Evolutionary conservation across 2,797 vertebrate genomes (phyloP).

Genomic region (Clangula hyemalis): DNA sequence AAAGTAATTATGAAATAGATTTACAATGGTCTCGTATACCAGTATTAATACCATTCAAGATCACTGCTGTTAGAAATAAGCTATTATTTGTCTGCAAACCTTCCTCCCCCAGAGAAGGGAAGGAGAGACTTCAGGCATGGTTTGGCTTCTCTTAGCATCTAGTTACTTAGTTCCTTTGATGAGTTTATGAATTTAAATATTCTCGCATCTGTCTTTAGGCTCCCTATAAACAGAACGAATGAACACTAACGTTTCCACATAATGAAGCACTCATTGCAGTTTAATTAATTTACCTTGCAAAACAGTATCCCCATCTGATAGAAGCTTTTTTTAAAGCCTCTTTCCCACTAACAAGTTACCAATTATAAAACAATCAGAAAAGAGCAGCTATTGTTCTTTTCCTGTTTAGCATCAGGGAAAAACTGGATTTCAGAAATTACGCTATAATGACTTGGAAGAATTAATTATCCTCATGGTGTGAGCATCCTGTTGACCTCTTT

Average conservation of each 20-base stretch:
- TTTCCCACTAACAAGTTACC: neutral
- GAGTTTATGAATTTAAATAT: conserved; percentile 38
- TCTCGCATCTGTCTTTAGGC: conserved; percentile 23
- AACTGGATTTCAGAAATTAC: neutral
- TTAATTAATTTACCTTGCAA: conserved; percentile 23
- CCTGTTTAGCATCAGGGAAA: neutral
- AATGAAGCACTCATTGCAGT: neutral
- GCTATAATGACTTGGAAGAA: neutral
- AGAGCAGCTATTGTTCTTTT: neutral
- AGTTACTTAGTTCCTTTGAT: conserved; percentile 38
- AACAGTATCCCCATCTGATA: neutral
- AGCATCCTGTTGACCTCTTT: neutral
- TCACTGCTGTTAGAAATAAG: neutral
- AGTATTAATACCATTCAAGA: neutral
- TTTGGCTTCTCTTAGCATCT: neutral
- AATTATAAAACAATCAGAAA: neutral
- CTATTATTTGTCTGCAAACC: neutral
- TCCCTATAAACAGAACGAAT: neutral
- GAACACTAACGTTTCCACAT: neutral
- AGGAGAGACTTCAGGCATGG: neutral
- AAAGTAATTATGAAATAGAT: neutral
- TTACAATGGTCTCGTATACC: neutral
- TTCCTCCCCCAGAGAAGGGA: neutral
- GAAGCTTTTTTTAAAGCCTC: neutral
- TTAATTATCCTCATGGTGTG: neutral